Conservation (phyloP, 1,140 invertebrate species). For the Ladona fulva region DNA sequence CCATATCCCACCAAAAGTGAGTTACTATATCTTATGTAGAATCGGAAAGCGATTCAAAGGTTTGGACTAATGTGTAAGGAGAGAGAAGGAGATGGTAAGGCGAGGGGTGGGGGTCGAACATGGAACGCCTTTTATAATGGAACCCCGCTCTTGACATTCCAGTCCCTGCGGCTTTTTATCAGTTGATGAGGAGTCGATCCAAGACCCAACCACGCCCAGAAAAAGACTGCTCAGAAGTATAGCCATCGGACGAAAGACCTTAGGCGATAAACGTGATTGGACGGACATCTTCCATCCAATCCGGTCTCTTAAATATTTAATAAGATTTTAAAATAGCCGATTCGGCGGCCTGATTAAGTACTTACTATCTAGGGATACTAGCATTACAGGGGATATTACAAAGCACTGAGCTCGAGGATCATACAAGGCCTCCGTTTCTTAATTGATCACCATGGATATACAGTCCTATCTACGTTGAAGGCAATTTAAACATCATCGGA, state of each 20-base stretch:
- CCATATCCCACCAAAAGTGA: too few species aligned
- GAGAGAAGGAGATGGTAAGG: not conserved
- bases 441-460: too few species aligned
- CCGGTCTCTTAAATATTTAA: not conserved
- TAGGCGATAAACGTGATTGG: not conserved
- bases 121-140: slow-evolving; percentile 5
- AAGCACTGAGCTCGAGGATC: too few species aligned
- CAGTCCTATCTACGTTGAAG: too few species aligned
- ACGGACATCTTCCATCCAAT: not conserved
- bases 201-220: not conserved
- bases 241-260: not conserved
- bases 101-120: not conserved
- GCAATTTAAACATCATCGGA: too few species aligned
- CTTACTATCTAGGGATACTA: too few species aligned
- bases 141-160: not conserved
- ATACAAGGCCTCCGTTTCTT: too few species aligned
- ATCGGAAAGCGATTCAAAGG: too few species aligned
- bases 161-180: not conserved
- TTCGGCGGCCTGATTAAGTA: too few species aligned
- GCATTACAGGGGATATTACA: too few species aligned
- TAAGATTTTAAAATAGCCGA: not conserved
- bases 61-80: not conserved
- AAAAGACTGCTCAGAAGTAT: not conserved
- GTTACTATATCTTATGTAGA: too few species aligned
- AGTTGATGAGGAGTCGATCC: slow-evolving; percentile 2